Percentiles rank a stretch among this genome's conserved stretches.
Conservation (phyloP, 1,140 invertebrate genomes). For the Rhizoglyphus robini region DNA sequence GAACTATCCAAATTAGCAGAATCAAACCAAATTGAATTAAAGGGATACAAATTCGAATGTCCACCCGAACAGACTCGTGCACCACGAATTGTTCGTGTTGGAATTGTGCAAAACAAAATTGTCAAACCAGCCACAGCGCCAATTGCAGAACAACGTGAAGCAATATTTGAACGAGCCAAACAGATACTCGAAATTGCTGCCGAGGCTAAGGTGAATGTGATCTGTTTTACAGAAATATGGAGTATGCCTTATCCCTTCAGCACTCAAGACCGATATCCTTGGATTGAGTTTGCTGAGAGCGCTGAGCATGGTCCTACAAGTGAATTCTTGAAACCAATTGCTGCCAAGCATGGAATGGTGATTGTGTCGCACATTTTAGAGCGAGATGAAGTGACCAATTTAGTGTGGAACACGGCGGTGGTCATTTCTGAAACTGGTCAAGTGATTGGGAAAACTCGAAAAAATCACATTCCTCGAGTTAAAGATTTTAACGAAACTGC, state of each 20-base stretch:
- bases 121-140: constrained; percentile 56
- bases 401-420: constrained; percentile 91
- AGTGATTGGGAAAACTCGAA: constrained; percentile 84
- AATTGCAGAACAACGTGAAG: constrained; percentile 60
- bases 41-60: constrained; percentile 56
- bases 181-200: constrained; percentile 64
- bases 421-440: constrained; percentile 74
- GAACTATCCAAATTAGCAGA: constrained; percentile 38
- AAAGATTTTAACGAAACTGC: constrained; percentile 95
- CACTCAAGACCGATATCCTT: constrained; percentile 86
- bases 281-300: constrained; percentile 92
- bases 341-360: constrained; percentile 76
- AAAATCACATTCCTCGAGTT: constrained; percentile 95
- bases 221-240: constrained; percentile 96
- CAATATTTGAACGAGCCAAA: constrained; percentile 59
- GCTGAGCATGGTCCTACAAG: constrained; percentile 73
- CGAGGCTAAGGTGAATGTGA: constrained; percentile 62
- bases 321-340: constrained; percentile 61
- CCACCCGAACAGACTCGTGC: constrained; percentile 45
- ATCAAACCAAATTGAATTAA: constrained; percentile 55
- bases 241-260: constrained; percentile 99
- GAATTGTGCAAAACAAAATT: constrained; percentile 76
- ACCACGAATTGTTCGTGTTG: constrained; percentile 56
- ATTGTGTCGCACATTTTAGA: constrained; percentile 92
- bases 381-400: constrained; percentile 67